Conservation (phyloP, 1,140 invertebrate species). For the Microplitis demolitor region DNA sequence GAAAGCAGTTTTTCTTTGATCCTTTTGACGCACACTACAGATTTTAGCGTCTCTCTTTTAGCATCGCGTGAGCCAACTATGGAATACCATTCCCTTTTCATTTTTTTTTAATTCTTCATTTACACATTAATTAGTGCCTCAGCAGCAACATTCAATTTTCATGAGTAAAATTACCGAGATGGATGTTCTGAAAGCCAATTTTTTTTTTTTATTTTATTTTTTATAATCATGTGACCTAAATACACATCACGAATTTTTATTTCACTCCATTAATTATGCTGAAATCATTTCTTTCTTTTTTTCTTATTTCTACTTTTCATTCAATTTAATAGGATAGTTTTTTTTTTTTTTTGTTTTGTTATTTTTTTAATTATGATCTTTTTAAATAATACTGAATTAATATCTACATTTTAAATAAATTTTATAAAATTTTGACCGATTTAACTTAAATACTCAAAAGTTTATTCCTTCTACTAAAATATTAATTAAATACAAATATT, state of each 20-base stretch:
- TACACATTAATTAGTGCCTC: constrained; percentile 44
- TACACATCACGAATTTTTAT: background rate
- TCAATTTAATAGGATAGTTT: no score
- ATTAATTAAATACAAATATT: no score
- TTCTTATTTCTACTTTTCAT: no score
- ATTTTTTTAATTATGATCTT: no score
- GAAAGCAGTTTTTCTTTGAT: background rate
- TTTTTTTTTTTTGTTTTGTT: no score
- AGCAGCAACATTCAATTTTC: constrained; percentile 15
- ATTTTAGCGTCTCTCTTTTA: constrained; percentile 29
- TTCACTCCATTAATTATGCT: background rate
- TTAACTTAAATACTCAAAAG: no score
- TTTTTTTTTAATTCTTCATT: constrained; percentile 44
- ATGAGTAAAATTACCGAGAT: constrained; percentile 20
- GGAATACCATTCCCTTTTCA: background rate
- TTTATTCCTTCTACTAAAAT: no score
- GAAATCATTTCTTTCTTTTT: background rate
- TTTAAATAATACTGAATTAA: no score
- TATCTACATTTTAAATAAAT: no score
- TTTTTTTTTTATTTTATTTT: constrained; percentile 9
- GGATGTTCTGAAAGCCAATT: background rate
- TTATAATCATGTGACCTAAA: constrained; percentile 14
- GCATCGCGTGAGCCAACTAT: constrained; percentile 35
- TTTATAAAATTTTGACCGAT: no score
- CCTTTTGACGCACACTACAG: background rate